Percentiles rank a stretch among this genome's conserved stretches.
Conservation (phyloP, 2,113 vertebrate species). For the Manacus vitellinus region DNA sequence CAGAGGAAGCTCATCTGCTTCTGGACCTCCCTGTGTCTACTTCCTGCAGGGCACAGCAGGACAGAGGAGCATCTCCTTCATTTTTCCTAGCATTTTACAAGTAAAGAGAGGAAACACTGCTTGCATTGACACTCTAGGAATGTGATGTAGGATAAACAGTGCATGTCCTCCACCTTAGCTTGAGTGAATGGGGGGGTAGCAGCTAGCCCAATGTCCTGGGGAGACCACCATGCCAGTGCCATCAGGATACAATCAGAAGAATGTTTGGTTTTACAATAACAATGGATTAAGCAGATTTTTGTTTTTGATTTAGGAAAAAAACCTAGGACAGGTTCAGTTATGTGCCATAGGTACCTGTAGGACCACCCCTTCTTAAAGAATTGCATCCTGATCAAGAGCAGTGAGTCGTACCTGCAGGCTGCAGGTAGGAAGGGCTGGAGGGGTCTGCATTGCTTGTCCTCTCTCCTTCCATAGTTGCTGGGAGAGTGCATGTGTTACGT, state of each 20-base stretch:
- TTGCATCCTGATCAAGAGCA: not conserved
- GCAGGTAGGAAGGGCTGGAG: not conserved
- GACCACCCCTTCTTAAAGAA: not conserved
- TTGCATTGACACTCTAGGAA: not conserved
- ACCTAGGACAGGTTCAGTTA: not conserved
- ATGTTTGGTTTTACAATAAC: not conserved
- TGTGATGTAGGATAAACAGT: not conserved
- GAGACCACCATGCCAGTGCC: not conserved
- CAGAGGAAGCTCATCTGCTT: not conserved
- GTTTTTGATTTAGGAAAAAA: not conserved
- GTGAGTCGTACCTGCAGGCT: not conserved
- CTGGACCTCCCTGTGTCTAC: not conserved
- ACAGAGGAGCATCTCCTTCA: not conserved
- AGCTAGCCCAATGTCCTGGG: not conserved
- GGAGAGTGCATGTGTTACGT: accelerated
- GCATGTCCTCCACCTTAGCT: not conserved
- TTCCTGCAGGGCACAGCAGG: not conserved
- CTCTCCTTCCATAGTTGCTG: not conserved
- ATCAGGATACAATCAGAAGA: not conserved
- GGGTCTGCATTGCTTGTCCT: not conserved
- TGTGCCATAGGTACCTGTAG: not conserved
- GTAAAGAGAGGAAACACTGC: not conserved
- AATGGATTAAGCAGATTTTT: not conserved
- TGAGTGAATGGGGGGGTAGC: not conserved
- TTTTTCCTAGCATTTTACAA: not conserved